Percentiles rank a stretch among this genome's conserved stretches.
Conservation (phyloP, 2,888 invertebrate genomes). For the Neoitamus cyanurus region DNA sequence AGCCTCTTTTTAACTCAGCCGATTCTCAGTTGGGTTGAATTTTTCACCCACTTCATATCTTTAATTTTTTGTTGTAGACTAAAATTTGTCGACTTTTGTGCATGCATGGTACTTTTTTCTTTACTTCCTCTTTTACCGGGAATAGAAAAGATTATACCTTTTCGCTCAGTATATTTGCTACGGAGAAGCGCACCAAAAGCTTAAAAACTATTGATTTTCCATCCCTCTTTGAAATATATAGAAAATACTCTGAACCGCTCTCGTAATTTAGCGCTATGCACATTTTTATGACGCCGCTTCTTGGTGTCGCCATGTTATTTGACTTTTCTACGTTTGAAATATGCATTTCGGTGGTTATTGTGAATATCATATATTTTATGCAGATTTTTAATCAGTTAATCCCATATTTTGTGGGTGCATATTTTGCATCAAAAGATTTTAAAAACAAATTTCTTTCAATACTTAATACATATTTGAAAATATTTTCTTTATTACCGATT, state of each 20-base stretch:
- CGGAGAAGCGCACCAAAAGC: slow-evolving; percentile 44
- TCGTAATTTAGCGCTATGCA: neutral
- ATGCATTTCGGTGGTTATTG: no score
- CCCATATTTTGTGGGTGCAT: no score
- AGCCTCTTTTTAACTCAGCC: slow-evolving; percentile 39
- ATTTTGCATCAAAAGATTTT: no score
- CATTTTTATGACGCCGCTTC: neutral
- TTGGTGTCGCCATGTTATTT: neutral
- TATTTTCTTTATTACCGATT: no score
- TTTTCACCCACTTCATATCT: slow-evolving; percentile 23
- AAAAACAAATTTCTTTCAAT: no score
- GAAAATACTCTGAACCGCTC: neutral
- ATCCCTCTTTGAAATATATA: slow-evolving; percentile 13
- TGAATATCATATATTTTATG: no score
- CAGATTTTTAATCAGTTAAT: no score
- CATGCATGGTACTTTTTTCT: slow-evolving; percentile 23
- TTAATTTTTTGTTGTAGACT: slow-evolving; percentile 10
- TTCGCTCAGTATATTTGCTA: slow-evolving; percentile 47
- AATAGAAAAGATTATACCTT: slow-evolving; percentile 50
- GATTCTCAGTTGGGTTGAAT: neutral
- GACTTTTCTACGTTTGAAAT: neutral
- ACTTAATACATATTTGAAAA: no score
- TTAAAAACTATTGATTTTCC: slow-evolving; percentile 51
- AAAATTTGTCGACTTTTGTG: neutral
- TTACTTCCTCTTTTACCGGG: neutral